Evolutionary conservation across 2,113 vertebrate species (phyloP).

Genomic region (Mobula birostris): DNA sequence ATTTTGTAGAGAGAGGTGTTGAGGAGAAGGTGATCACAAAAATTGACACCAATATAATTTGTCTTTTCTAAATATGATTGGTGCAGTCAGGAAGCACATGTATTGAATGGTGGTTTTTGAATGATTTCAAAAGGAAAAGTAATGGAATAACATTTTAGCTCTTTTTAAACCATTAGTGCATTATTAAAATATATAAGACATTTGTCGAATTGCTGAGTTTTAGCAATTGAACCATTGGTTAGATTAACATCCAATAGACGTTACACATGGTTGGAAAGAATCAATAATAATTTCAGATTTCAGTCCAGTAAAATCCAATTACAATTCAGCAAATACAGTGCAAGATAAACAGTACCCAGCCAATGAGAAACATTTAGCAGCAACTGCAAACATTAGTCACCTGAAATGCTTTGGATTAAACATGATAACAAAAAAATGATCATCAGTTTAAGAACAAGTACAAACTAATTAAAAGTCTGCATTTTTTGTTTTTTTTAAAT

Average conservation of each 20-base stretch:
- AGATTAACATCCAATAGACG: slow-evolving; percentile 11
- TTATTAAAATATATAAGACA: slow-evolving; percentile 12
- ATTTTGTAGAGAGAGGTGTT: neutral
- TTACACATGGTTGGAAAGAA: slow-evolving; percentile 20
- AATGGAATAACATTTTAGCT: neutral
- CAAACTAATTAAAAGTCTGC: neutral
- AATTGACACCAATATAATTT: neutral
- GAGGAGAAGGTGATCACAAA: neutral
- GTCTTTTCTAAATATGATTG: neutral
- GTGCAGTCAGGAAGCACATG: neutral
- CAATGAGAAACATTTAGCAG: neutral
- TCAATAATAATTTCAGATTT: slow-evolving; percentile 30
- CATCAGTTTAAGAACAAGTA: neutral
- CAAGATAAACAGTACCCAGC: slow-evolving; percentile 14
- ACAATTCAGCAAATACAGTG: neutral
- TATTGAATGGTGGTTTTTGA: neutral
- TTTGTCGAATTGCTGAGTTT: slow-evolving; percentile 27
- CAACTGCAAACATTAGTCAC: neutral
- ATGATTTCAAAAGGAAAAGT: neutral
- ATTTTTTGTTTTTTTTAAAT: neutral
- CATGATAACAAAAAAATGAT: too few relatives aligned
- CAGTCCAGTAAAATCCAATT: slow-evolving; percentile 13
- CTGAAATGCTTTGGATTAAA: neutral
- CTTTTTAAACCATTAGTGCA: neutral
- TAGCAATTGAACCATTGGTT: slow-evolving; percentile 12